Conservation (phyloP, 2,888 invertebrate species). For the Papilio gigon region DNA sequence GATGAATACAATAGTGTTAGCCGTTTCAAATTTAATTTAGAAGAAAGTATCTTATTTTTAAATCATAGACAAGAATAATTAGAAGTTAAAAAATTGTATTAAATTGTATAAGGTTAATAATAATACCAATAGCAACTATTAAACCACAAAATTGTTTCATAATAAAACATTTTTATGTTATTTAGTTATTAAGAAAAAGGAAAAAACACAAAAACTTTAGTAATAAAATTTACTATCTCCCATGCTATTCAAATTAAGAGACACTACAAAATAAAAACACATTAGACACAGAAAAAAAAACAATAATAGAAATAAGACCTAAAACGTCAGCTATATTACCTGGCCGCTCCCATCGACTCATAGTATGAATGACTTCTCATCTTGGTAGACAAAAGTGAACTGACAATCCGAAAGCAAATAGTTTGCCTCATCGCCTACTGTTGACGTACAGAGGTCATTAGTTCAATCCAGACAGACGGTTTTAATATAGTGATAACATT, state of each 20-base stretch:
- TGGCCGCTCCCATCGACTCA: slow-evolving; percentile 77
- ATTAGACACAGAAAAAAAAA: slow-evolving; percentile 36
- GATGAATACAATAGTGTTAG: no score
- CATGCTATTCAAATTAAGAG: background rate
- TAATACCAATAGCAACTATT: no score
- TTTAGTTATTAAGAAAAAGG: no score
- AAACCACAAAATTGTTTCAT: no score
- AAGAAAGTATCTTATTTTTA: no score
- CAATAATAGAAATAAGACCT: slow-evolving; percentile 44
- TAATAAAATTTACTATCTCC: no score
- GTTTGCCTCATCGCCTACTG: slow-evolving; percentile 81
- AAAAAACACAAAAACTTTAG: no score
- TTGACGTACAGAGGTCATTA: slow-evolving; percentile 77
- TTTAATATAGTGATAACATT: slow-evolving; percentile 43
- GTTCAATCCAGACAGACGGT: slow-evolving; percentile 54
- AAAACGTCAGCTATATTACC: slow-evolving; percentile 62
- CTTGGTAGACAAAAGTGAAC: slow-evolving; percentile 73
- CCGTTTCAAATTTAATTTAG: no score
- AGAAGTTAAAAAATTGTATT: no score
- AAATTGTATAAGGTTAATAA: no score
- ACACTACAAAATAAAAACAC: background rate
- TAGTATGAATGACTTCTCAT: slow-evolving; percentile 80
- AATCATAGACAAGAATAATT: no score
- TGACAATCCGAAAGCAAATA: slow-evolving; percentile 71
- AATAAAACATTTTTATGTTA: no score